Conservation (phyloP, 2,888 invertebrate species). For the Callyntrura guangdongensis region DNA sequence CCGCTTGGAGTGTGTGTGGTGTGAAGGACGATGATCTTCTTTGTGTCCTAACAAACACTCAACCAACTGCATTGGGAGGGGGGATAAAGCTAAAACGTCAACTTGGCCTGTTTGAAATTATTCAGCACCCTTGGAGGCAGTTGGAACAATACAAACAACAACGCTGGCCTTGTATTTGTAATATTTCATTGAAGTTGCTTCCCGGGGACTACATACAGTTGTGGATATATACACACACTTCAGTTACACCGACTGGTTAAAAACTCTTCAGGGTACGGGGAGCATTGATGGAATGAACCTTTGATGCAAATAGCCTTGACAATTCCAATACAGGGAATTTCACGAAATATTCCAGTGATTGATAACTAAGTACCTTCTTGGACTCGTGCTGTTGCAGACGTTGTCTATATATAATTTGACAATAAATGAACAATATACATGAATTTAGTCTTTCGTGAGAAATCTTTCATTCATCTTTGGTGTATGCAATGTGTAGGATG, state of each 20-base stretch:
- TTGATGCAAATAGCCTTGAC: too few species aligned
- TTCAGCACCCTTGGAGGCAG: too few species aligned
- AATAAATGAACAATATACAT: constrained; percentile 12
- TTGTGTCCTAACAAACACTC: background rate
- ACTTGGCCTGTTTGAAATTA: too few species aligned
- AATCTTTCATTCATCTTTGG: background rate
- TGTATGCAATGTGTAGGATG: background rate
- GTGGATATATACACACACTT: background rate
- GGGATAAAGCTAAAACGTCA: too few species aligned
- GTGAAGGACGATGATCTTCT: background rate
- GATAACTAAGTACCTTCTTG: background rate
- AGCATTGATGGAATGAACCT: too few species aligned
- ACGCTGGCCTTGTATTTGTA: background rate
- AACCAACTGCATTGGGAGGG: too few species aligned
- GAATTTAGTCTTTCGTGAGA: background rate
- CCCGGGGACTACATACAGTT: background rate
- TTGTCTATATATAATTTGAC: background rate
- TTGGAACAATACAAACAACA: too few species aligned
- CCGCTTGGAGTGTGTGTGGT: background rate
- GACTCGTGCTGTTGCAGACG: background rate
- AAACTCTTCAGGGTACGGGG: background rate
- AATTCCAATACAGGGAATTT: too few species aligned
- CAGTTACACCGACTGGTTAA: too few species aligned
- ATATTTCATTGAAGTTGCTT: too few species aligned
- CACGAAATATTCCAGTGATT: constrained; percentile 1